Percentiles rank a stretch among this genome's conserved stretches.
Conservation (phyloP, 2,888 invertebrate species). For the Oscheius onirici region DNA sequence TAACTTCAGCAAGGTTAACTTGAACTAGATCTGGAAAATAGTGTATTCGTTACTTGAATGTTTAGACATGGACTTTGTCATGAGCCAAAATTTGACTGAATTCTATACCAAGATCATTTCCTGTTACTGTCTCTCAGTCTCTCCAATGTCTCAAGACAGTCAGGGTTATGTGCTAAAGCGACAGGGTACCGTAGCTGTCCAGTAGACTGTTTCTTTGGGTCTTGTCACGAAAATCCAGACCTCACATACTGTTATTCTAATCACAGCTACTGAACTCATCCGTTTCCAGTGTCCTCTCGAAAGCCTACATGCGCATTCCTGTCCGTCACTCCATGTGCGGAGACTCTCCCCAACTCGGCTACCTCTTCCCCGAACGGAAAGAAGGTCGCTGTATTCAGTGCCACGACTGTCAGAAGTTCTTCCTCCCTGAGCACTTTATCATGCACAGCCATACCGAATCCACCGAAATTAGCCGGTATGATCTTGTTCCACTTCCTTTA, state of each 20-base stretch:
- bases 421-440: conserved; percentile 23
- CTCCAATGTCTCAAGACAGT: too few relatives aligned
- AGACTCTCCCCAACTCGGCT: conserved; percentile 1
- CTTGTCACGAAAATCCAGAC: background rate
- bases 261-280: background rate
- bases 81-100: too few relatives aligned
- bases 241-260: background rate
- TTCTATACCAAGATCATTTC: too few relatives aligned
- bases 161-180: background rate
- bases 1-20: too few relatives aligned
- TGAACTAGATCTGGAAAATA: too few relatives aligned
- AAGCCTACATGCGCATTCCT: conserved; percentile 1
- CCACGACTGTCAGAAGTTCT: conserved; percentile 14
- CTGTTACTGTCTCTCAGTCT: too few relatives aligned
- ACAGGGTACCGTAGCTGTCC: background rate
- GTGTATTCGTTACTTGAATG: too few relatives aligned
- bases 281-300: background rate
- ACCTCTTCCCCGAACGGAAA: conserved; percentile 19
- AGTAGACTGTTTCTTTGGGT: too few relatives aligned
- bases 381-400: conserved; percentile 32
- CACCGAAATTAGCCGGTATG: background rate
- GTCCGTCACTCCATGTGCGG: conserved; percentile 8
- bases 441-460: conserved; percentile 12
- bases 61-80: too few relatives aligned
- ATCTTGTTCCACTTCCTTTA: background rate